Evolutionary conservation across 2,797 vertebrate genomes (phyloP).

Genomic region (Martes flavigula): DNA sequence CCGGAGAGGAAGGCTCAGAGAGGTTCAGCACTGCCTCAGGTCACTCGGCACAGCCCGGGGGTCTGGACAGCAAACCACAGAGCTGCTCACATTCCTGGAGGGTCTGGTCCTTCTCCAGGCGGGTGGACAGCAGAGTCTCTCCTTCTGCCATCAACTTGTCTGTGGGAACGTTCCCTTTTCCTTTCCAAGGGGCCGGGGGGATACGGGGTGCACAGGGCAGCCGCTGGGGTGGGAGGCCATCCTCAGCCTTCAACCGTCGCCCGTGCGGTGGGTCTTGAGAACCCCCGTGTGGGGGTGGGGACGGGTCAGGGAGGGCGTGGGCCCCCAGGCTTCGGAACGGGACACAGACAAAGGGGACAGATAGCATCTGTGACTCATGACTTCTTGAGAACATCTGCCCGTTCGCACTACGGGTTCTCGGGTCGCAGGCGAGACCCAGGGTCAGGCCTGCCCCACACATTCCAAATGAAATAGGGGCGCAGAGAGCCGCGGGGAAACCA

Average conservation of each 20-base stretch:
- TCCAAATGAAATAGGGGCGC: rapidly evolving
- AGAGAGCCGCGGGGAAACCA: rapidly evolving
- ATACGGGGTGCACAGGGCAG: too few relatives aligned
- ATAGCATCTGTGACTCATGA: not conserved
- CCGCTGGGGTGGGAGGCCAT: not conserved
- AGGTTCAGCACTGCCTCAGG: not conserved
- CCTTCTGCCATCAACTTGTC: not conserved
- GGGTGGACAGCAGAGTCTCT: not conserved
- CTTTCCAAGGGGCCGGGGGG: rapidly evolving
- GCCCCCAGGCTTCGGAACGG: too few relatives aligned
- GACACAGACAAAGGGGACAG: not conserved
- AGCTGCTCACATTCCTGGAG: rapidly evolving
- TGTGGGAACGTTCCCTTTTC: rapidly evolving
- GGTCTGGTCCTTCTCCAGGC: not conserved
- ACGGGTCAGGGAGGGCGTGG: not conserved
- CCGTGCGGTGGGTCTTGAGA: rapidly evolving
- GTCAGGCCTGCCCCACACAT: too few relatives aligned
- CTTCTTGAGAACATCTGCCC: rapidly evolving
- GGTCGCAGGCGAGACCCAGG: not conserved
- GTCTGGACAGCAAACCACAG: not conserved
- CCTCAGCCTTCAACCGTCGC: not conserved
- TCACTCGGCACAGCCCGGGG: not conserved
- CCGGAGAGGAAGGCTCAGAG: not conserved
- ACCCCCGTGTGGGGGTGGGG: not conserved
- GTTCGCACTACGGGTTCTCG: not conserved